Base-by-base conservation (phyloP, 2,797 vertebrate genomes). In the Alfaro cultratus region DNA sequence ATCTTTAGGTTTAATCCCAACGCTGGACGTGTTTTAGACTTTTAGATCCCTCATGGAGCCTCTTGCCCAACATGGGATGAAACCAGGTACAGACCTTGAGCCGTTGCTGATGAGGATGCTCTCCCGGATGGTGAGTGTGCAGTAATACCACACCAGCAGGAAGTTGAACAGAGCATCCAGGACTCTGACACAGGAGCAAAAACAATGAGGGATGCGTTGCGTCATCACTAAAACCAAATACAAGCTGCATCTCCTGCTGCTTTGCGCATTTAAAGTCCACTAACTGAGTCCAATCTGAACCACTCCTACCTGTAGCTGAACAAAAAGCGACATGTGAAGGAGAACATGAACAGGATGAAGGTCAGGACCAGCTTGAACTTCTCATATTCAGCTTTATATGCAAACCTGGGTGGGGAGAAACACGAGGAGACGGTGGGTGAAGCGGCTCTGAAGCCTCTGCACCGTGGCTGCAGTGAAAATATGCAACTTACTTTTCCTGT, bases 341-440 rank as follows among this genome's bases (percentile, higher is more conserved):
- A 99, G 90, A 98, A 95, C 1, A 99, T 82, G 70, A 99, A 96
- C 34, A 99, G 95, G 90, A 99, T 96, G 92, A 99, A 97, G 11
- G 97, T 99, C 94, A 99, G 96, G 93, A 97, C 95, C 86, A 99
- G 96, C 86, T 99, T 99, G 86, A 99, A 99, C 85, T 99, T 99
- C 95, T 99, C 98, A 0, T 99, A 99, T 89, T 99, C 98, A 0
- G 98, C 98, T 93, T 99, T 99, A 90, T 99, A 99, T 0, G 98
- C 97, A 53, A 99, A 99, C 93, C 98, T 99, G 90, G 76, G 72
- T 0, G 3, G 31, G 9, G 4, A 29, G 68, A 51, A 72, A 15
- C 1, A 36, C 39, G 73, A 0, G 36, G 29, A 80, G 47, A 51
- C 0, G 0, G 12, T 0, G 0, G 51, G 80, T 23, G 68, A 6